Percentiles rank a stretch among this genome's conserved stretches.
Evolutionary conservation across 2,113 vertebrate species (phyloP).

Genomic region (Antechinus flavipes): DNA sequence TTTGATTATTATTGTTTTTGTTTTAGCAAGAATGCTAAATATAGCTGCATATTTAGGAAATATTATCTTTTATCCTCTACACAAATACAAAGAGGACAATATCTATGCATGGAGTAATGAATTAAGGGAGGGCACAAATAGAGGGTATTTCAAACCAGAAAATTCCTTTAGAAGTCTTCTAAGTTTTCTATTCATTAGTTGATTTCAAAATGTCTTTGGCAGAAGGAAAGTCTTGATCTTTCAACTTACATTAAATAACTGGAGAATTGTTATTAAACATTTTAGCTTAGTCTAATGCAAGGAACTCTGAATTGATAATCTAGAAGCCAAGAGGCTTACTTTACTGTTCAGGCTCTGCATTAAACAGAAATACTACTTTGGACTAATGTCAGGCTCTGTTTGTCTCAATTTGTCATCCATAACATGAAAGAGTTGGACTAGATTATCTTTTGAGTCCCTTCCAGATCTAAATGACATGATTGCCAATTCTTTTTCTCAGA

Average conservation of each 20-base stretch:
- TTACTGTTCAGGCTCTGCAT: background rate
- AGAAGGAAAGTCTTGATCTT: background rate
- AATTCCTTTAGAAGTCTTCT: background rate
- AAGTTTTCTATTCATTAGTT: background rate
- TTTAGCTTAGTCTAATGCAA: background rate
- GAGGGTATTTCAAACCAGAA: background rate
- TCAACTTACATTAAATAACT: background rate
- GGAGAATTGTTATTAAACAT: conserved; percentile 6
- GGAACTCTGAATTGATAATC: background rate
- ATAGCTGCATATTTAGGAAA: background rate
- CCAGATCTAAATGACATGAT: background rate
- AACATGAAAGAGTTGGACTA: background rate
- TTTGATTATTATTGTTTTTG: background rate
- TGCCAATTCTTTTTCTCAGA: conserved; percentile 45
- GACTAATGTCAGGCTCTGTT: background rate
- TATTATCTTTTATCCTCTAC: background rate
- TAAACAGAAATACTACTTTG: background rate
- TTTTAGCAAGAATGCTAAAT: background rate
- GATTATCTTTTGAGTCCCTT: background rate
- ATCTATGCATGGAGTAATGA: background rate
- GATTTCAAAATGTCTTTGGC: background rate
- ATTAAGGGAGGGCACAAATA: background rate
- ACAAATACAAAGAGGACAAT: background rate
- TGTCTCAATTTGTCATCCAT: background rate
- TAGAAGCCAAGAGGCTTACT: background rate